A percentile compares a stretch with the other conserved stretches of the same genome.
These are phyloP conservation scores for Macrochelys suwanniensis DNA, from an alignment of 2,797 vertebrate species.

Conservation along the genomic window DNA sequence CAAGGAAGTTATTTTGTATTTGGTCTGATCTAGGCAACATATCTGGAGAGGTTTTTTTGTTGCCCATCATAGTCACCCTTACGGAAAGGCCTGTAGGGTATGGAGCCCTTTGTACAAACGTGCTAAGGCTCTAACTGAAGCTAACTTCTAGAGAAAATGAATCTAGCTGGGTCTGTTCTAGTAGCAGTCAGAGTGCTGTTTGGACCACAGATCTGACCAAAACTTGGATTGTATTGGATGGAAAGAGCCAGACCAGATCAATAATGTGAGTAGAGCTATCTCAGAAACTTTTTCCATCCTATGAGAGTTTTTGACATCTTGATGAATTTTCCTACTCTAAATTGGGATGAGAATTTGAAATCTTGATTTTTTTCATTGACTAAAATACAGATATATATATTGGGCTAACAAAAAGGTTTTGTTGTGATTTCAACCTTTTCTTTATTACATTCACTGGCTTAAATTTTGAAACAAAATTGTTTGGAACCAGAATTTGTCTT, in stretches of 20 bases:
- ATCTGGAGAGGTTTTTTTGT: neutral
- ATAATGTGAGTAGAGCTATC: neutral
- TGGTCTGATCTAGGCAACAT: neutral
- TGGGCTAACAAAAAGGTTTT: neutral
- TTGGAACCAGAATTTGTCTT: neutral
- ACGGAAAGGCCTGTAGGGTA: neutral
- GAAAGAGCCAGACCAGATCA: fast-evolving
- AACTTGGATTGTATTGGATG: too few relatives aligned
- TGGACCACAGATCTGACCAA: neutral
- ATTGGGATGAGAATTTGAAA: neutral
- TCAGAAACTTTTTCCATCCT: neutral
- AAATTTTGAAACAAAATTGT: neutral
- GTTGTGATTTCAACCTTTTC: neutral
- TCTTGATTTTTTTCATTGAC: neutral
- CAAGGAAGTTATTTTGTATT: neutral
- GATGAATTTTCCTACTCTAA: neutral
- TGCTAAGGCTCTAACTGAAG: fast-evolving
- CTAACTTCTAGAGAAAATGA: neutral
- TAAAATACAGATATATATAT: neutral
- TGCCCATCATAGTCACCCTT: neutral
- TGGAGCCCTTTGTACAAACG: neutral
- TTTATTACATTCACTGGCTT: neutral
- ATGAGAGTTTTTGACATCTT: neutral
- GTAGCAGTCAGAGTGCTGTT: neutral
- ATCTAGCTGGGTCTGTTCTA: neutral